A percentile compares a stretch with the other conserved stretches of the same genome.
These are phyloP conservation scores for Branchinecta sandiegonensis DNA, from an alignment of 2,888 invertebrate species.

Conservation along the genomic window DNA sequence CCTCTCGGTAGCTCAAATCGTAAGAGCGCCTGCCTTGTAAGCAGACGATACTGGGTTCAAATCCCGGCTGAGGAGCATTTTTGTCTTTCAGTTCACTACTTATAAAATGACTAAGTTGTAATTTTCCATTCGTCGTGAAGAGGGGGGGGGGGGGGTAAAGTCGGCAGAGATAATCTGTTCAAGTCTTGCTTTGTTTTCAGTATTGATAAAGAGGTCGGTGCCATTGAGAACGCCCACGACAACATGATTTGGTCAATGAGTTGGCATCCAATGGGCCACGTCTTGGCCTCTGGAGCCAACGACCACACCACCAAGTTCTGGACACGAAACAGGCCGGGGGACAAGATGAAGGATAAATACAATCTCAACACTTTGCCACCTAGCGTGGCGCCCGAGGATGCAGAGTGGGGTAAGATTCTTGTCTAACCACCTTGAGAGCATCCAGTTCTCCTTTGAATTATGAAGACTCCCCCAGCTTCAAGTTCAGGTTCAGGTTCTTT, in stretches of 20 bases:
- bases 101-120: neutral
- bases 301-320: constrained; percentile 98
- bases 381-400: constrained; percentile 43
- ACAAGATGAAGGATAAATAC: constrained; percentile 94
- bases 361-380: constrained; percentile 82
- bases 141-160: too few relatives aligned
- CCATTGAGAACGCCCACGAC: constrained; percentile 96
- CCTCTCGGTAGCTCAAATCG: too few relatives aligned
- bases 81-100: too few relatives aligned
- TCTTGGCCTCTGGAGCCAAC: constrained; percentile 97
- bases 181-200: constrained; percentile 35
- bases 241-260: constrained; percentile 98
- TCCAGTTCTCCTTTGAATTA: too few relatives aligned
- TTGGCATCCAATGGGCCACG: constrained; percentile 98
- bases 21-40: too few relatives aligned
- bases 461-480: too few relatives aligned
- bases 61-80: too few relatives aligned
- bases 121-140: neutral
- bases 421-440: too few relatives aligned
- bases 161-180: constrained; percentile 3
- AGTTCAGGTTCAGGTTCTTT: too few relatives aligned
- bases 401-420: constrained; percentile 24
- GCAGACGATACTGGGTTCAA: too few relatives aligned
- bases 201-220: constrained; percentile 93
- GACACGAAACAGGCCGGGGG: constrained; percentile 96